Percentiles rank a stretch among this genome's conserved stretches.
These are phyloP conservation scores for Trypoxylon attenuatum DNA, from an alignment of 2,888 invertebrate genomes.

Conservation along the genomic window DNA sequence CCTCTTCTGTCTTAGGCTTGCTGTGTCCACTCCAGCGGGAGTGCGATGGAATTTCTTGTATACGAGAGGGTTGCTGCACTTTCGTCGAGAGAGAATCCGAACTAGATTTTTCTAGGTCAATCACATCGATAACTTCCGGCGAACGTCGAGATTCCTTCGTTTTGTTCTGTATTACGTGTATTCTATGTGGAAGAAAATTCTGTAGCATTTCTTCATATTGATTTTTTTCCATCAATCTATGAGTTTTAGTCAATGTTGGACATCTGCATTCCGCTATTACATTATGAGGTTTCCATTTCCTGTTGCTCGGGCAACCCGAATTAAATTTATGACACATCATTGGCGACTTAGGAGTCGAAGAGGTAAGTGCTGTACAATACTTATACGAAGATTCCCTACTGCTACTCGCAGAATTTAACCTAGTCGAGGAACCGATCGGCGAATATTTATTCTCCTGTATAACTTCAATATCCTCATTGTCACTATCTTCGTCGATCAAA, in stretches of 20 bases:
- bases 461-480: constrained; percentile 51
- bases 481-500: constrained; percentile 45
- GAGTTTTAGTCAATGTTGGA: constrained; percentile 52
- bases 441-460: constrained; percentile 40
- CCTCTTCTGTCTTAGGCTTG: constrained; percentile 19
- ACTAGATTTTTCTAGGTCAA: constrained; percentile 59
- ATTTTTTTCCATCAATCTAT: constrained; percentile 57
- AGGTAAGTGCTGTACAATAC: background rate
- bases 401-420: constrained; percentile 42
- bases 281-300: constrained; percentile 2
- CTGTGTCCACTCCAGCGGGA: background rate
- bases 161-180: constrained; percentile 45
- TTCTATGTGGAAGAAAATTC: constrained; percentile 53
- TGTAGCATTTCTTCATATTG: constrained; percentile 64
- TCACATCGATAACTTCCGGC: constrained; percentile 52
- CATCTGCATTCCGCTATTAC: constrained; percentile 19
- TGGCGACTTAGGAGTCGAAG: constrained; percentile 13
- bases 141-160: constrained; percentile 17
- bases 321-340: constrained; percentile 10
- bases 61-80: constrained; percentile 1
- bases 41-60: background rate
- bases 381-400: constrained; percentile 25
- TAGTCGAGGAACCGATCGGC: constrained; percentile 26
- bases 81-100: constrained; percentile 16
- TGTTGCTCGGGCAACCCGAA: constrained; percentile 14